Conservation (phyloP, 2,797 vertebrate species). For the Pseudochirops corinnae region DNA sequence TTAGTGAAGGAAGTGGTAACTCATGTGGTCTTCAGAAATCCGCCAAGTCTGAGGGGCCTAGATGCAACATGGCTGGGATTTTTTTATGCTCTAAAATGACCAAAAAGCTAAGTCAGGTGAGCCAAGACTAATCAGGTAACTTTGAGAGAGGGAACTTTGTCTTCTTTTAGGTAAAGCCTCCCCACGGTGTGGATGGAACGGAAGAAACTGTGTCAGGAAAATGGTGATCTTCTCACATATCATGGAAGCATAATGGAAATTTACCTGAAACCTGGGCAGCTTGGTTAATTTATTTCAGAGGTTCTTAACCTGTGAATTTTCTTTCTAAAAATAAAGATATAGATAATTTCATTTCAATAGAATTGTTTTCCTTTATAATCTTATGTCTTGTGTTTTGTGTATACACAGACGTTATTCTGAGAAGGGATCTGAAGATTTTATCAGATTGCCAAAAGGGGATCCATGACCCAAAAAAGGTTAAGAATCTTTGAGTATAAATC, state of each 20-base stretch:
- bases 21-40: neutral
- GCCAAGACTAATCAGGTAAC: neutral
- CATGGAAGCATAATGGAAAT: neutral
- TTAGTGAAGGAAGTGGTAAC: neutral
- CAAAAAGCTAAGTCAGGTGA: neutral
- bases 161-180: neutral
- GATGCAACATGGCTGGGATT: neutral
- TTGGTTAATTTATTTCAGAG: neutral
- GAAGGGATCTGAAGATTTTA: neutral
- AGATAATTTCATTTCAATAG: neutral
- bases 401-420: neutral
- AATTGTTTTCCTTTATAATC: neutral
- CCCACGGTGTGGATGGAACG: neutral
- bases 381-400: neutral
- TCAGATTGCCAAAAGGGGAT: neutral
- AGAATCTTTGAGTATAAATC: neutral
- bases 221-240: neutral
- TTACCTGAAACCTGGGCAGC: neutral
- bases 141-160: neutral
- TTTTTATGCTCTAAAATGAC: neutral
- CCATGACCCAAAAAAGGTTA: neutral
- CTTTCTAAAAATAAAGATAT: neutral
- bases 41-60: neutral
- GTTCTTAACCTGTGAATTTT: neutral
- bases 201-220: neutral